These are phyloP conservation scores for Channallabes apus DNA, from an alignment of 2,797 vertebrate genomes.

Conservation along the genomic window DNA sequence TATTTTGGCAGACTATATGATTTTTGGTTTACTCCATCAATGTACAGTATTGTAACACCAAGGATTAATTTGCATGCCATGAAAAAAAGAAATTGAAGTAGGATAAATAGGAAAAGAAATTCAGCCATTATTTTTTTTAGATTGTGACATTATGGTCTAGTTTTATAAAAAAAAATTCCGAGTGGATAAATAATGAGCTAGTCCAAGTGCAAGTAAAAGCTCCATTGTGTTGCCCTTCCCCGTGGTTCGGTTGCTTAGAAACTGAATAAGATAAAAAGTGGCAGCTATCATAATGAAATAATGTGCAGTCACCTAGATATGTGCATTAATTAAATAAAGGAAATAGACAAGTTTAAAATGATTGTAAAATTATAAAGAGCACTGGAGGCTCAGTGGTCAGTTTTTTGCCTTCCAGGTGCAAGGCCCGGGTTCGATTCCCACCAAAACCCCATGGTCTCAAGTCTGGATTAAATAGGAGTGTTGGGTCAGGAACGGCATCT, in stretches of 20 bases:
- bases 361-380: no score
- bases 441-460: no score
- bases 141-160: background rate
- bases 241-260: background rate
- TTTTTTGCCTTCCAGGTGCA: no score
- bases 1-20: background rate
- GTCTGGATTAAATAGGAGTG: no score
- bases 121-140: background rate
- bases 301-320: background rate
- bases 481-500: no score
- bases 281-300: background rate
- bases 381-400: no score
- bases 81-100: background rate
- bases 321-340: no score
- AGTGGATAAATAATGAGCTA: background rate
- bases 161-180: background rate
- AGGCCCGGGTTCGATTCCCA: no score
- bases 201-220: background rate
- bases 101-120: background rate
- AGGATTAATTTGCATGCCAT: background rate
- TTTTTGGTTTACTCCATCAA: background rate
- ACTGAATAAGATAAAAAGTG: background rate
- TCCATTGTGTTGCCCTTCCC: background rate
- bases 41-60: background rate
- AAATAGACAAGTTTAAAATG: no score